Base-by-base conservation (phyloP, 1,140 invertebrate species). In the Zophobas morio region DNA sequence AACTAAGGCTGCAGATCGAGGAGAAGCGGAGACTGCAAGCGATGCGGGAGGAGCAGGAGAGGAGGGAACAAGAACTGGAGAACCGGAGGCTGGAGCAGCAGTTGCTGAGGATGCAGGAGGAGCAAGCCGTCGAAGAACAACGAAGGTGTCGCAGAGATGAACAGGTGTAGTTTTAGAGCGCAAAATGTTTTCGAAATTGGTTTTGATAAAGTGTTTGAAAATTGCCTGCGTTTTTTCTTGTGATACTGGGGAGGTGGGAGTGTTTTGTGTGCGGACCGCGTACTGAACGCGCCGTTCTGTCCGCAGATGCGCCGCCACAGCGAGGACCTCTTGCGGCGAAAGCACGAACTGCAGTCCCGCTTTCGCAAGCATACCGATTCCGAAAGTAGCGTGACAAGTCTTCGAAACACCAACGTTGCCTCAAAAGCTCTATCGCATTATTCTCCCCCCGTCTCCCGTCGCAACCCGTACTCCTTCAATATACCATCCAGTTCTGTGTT, bases 11-110 rank as follows among this genome's bases (percentile, higher is more conserved):
- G 36, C 85, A 86, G 66, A 86, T 86, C 53, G 85, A 86, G 78
- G 85, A 86, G 71, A 86, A 86, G 75, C 79, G 83, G 53, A 78
- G 83, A 33, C 60, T 85, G 57, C 76, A 82, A 36, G 80, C 80
- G 33, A 78, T 85, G 80, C 73, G 82, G 40, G 84, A 84, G n/a
- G 84, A 86, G 73, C 85, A 85, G 60, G 85, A 86, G 46, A 74
- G 84, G 5, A 60, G 81, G 32, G 84, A 86, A 72, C 81, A 90
- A 78, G 87, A 89, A 78, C 85, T 89, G 2, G 89, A 90, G 77
- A 89, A 89, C 84, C 83, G 87, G 42, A 83, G 89, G 0, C 80
- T 90, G 35, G 89, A 90, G 70, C 87, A 89, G 77, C 89, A 90
- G 76, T 77, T 90, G 71, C 79, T 88, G 8, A 84, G 88, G 72